Percentiles rank a stretch among this genome's conserved stretches.
phyloP scores from a whole-genome alignment of 1,140 invertebrate genomes.

The Anagrus nilaparvatae region DNA sequence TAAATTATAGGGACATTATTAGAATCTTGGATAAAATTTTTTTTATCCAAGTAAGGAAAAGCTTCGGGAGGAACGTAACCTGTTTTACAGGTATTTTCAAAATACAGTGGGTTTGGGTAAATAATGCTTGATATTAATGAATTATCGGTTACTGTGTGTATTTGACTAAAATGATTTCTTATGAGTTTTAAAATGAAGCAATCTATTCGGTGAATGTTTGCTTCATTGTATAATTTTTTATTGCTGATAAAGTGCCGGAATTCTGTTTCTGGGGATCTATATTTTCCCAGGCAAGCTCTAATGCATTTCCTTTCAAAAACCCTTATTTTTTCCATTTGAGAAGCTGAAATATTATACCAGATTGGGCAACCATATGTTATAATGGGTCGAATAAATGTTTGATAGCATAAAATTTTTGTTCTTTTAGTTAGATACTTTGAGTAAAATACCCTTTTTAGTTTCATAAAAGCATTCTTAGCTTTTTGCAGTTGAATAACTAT shows the following conservation, averaged over 20 bases:
- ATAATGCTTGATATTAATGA: no score
- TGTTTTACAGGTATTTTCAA: no score
- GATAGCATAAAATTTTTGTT: constrained; percentile 10
- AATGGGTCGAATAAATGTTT: constrained; percentile 4
- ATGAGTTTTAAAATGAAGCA: constrained; percentile 9
- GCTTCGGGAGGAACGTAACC: no score
- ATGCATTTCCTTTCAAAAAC: constrained; percentile 7
- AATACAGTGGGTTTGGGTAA: no score
- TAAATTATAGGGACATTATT: no score
- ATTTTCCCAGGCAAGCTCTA: not conserved
- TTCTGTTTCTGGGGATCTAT: not conserved
- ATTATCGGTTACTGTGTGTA: no score
- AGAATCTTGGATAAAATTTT: no score
- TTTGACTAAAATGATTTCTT: no score
- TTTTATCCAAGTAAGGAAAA: no score
- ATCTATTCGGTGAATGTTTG: constrained; percentile 10
- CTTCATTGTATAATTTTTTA: constrained; percentile 4
- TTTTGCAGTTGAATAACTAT: constrained; percentile 15
- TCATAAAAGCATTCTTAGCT: constrained; percentile 12
- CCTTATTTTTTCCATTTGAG: constrained; percentile 13
- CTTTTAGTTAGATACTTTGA: constrained; percentile 5
- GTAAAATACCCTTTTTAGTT: constrained; percentile 9
- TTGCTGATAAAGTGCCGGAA: constrained; percentile 1
- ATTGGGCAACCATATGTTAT: constrained; percentile 6
- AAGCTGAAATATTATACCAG: constrained; percentile 7